Conservation (phyloP, 2,888 invertebrate species). For the Psylliodes chrysocephalus region DNA sequence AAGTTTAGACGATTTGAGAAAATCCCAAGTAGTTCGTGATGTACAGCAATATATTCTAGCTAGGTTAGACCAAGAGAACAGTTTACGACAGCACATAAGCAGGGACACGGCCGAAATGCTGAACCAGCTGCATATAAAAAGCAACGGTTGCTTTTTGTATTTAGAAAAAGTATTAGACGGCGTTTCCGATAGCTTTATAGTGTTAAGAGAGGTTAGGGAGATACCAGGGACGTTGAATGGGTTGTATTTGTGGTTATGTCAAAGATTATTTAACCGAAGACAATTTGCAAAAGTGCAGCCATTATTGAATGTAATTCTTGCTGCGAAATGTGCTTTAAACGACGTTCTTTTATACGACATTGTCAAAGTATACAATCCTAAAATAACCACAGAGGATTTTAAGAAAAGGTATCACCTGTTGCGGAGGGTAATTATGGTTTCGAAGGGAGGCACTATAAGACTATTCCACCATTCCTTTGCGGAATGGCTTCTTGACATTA, state of each 20-base stretch:
- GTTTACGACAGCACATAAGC: constrained; percentile 87
- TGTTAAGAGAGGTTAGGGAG: constrained; percentile 88
- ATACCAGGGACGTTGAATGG: constrained; percentile 97
- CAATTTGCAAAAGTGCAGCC: constrained; percentile 89
- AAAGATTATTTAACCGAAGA: constrained; percentile 88
- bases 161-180: constrained; percentile 90
- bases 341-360: constrained; percentile 85
- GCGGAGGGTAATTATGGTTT: constrained; percentile 71
- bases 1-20: constrained; percentile 89
- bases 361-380: constrained; percentile 81
- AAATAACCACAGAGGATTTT: constrained; percentile 83
- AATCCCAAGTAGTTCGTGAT: constrained; percentile 90
- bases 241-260: constrained; percentile 93
- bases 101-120: constrained; percentile 93
- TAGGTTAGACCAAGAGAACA: constrained; percentile 88
- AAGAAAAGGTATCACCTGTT: constrained; percentile 80
- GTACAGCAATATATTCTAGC: constrained; percentile 95
- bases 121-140: constrained; percentile 95
- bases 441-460: constrained; percentile 71
- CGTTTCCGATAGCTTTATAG: constrained; percentile 92
- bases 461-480: constrained; percentile 96
- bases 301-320: constrained; percentile 86
- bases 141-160: constrained; percentile 91
- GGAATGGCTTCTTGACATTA: constrained; percentile 96
- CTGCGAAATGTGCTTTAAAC: constrained; percentile 86